Base-by-base conservation (phyloP, 2,113 vertebrate species). In the Ceyx margarethae region DNA sequence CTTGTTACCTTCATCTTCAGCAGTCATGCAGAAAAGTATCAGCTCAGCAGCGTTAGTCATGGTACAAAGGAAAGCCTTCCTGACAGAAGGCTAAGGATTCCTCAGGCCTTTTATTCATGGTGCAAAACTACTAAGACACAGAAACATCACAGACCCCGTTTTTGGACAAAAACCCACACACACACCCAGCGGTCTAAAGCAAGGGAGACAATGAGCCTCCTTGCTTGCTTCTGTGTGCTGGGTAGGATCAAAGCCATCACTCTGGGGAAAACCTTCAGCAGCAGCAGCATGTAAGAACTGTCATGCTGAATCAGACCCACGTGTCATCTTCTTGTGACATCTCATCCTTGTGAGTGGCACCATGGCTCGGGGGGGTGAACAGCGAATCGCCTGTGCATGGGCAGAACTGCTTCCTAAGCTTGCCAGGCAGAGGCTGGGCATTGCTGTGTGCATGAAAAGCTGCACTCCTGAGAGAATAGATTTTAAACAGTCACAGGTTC, bases 61-160 rank as follows among this genome's bases (percentile, higher is more conserved):
- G 80, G 29, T 61, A 93, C 76, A 96, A 94, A 95, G 77, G 69
- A 87, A 90, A 89, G 42, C 51, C 28, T 85, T 91, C 72, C 90
- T 76, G 35, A 37, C 42, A 71, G 87, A 90, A 93, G 94, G 86
- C 58, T 91, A 73, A 96, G 90, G 85, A 82, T 81, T 91, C 85
- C 79, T 96, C 89, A 79, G 1, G 33, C 78, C 82, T 96, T 95
- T 96, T 65, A 69, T 91, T 91, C 87, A 37, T 91, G 87, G 90
- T 0, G 37, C 62, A 64, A 64, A 89, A 60, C 0, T 3, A 58
- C 75, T 61, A 67, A 61, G 87, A 81, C 33, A 29, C 3, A 71
- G 88, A 82, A 97, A 81, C 79, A 97, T 96, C 91, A 94, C 8
- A 96, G 94, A 80, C 28, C 29, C 56, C 48, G 20, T 85, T 94